Evolutionary conservation across 2,113 vertebrate species (phyloP).

Genomic region (Cariama cristata): DNA sequence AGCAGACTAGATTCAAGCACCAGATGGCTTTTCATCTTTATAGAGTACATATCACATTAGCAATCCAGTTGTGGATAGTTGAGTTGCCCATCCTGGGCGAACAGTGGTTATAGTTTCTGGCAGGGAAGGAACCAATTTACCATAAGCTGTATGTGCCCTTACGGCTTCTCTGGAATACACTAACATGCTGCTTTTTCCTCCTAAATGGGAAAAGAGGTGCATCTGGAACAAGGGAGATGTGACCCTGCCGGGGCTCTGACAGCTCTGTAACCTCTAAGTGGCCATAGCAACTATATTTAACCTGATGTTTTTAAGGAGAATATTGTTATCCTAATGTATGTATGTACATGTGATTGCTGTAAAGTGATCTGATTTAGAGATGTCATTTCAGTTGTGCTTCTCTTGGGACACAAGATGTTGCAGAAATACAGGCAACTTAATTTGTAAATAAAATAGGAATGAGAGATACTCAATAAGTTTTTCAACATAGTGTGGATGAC

Average conservation of each 20-base stretch:
- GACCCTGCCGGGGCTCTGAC: background rate
- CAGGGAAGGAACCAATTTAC: background rate
- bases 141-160: background rate
- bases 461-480: background rate
- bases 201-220: background rate
- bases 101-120: background rate
- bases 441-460: background rate
- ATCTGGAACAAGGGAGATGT: background rate
- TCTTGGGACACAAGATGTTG: background rate
- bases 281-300: background rate
- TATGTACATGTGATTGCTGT: background rate
- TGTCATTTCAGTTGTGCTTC: background rate
- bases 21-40: conserved; percentile 12
- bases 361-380: background rate
- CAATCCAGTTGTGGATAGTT: background rate
- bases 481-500: background rate
- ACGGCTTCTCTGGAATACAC: background rate
- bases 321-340: background rate
- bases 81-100: background rate
- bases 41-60: background rate
- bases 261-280: background rate
- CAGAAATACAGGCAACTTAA: background rate
- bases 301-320: background rate
- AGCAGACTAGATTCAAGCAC: background rate
- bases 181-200: background rate